These are phyloP conservation scores for Atractosteus spatula DNA, from an alignment of 2,113 vertebrate genomes.

Conservation along the genomic window DNA sequence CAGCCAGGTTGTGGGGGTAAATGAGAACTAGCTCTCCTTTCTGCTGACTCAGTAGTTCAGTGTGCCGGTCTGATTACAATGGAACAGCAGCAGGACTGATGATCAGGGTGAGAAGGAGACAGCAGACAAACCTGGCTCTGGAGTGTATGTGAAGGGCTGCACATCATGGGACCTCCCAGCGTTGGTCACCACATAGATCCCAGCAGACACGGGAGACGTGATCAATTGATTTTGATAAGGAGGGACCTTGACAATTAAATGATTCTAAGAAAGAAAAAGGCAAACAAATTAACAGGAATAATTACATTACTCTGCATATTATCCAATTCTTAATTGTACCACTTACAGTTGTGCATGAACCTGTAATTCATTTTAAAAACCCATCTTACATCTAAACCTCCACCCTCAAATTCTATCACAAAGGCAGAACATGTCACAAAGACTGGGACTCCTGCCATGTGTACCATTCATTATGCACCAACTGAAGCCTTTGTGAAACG, in stretches of 20 bases:
- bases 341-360: background rate
- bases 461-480: too few species aligned
- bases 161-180: slow-evolving; percentile 93
- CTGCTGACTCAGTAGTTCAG: too few species aligned
- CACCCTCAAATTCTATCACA: too few species aligned
- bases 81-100: background rate
- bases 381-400: too few species aligned
- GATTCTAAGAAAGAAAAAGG: slow-evolving; percentile 73
- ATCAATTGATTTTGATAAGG: slow-evolving; percentile 88
- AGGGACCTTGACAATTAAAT: slow-evolving; percentile 95
- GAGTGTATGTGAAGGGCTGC: slow-evolving; percentile 94
- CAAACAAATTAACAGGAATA: slow-evolving; percentile 11
- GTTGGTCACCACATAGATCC: slow-evolving; percentile 91
- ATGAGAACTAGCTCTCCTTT: too few species aligned
- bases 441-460: too few species aligned
- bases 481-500: too few species aligned
- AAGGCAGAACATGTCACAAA: too few species aligned
- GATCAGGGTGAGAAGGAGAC: background rate
- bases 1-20: too few species aligned
- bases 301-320: too few species aligned
- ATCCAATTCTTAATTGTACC: too few species aligned
- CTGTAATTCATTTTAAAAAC: background rate
- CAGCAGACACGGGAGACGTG: slow-evolving; percentile 83
- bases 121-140: slow-evolving; percentile 80
- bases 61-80: background rate